Evolutionary conservation across 2,888 invertebrate genomes (phyloP).

Genomic region (Amblyjoppa proteus): DNA sequence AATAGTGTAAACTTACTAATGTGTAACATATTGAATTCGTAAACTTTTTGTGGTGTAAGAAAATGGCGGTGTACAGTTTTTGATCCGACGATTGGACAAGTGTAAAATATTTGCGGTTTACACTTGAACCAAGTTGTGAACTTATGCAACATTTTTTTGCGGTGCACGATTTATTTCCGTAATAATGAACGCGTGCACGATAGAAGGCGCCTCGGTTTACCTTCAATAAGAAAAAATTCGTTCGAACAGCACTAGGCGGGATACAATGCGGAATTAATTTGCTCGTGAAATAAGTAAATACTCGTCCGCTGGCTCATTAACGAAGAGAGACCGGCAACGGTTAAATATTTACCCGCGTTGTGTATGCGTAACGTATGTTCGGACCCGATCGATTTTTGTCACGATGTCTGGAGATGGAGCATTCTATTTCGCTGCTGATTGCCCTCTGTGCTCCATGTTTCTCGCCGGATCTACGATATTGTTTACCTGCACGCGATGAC

Average conservation of each 20-base stretch:
- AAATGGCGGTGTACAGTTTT: too few relatives aligned
- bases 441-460: conserved; percentile 30
- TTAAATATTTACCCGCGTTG: conserved; percentile 18
- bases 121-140: too few relatives aligned
- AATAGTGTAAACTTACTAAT: too few relatives aligned
- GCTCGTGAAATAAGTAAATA: background rate
- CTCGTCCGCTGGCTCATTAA: background rate
- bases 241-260: background rate
- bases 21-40: too few relatives aligned
- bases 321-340: conserved; percentile 11
- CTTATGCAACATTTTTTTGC: too few relatives aligned
- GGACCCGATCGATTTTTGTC: conserved; percentile 51
- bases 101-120: too few relatives aligned
- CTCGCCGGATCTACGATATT: conserved; percentile 58
- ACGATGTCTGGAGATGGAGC: conserved; percentile 33
- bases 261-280: conserved; percentile 5
- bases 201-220: too few relatives aligned
- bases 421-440: conserved; percentile 36
- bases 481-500: conserved; percentile 65
- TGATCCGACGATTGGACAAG: too few relatives aligned
- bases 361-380: conserved; percentile 34
- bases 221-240: background rate
- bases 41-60: too few relatives aligned
- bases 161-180: too few relatives aligned
- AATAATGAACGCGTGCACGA: too few relatives aligned